Conservation (phyloP, 1,140 invertebrate species). For the Drosophila quadrilineata region DNA sequence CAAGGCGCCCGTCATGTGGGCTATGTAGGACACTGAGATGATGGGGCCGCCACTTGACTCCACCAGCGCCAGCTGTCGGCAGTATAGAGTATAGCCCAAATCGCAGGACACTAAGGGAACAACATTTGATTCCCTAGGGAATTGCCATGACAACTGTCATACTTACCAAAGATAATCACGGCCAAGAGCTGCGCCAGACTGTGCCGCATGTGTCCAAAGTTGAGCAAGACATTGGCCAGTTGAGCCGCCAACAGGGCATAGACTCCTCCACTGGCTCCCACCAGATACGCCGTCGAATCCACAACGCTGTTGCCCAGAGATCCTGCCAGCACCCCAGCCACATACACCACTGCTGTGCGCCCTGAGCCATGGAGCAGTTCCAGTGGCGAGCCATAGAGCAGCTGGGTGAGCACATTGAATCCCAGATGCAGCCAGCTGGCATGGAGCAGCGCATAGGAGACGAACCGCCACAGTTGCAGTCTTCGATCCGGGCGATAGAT, state of each 20-base stretch:
- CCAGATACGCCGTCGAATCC: constrained; percentile 95
- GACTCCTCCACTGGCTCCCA: constrained; percentile 96
- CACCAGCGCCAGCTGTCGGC: constrained; percentile 88
- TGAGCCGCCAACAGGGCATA: constrained; percentile 96
- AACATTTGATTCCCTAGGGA: background rate
- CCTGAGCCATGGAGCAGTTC: constrained; percentile 97
- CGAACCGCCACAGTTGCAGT: constrained; percentile 95
- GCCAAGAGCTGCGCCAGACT: constrained; percentile 93
- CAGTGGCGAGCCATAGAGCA: constrained; percentile 93
- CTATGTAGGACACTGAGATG: constrained; percentile 97
- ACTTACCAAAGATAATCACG: constrained; percentile 94
- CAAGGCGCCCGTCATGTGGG: constrained; percentile 94
- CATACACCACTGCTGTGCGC: constrained; percentile 93
- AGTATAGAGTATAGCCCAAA: constrained; percentile 95
- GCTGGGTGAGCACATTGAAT: constrained; percentile 96
- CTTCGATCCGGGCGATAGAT: constrained; percentile 96
- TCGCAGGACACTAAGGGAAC: constrained; percentile 90
- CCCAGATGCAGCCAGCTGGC: constrained; percentile 97
- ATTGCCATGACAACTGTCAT: constrained; percentile 37
- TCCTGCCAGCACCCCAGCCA: constrained; percentile 95
- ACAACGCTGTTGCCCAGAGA: constrained; percentile 95
- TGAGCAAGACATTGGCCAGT: constrained; percentile 95
- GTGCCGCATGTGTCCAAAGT: constrained; percentile 98
- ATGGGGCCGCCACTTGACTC: constrained; percentile 84
- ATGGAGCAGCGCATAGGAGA: constrained; percentile 97